These are phyloP conservation scores for Syngnathus acus DNA, from an alignment of 2,797 vertebrate genomes.

Conservation along the genomic window DNA sequence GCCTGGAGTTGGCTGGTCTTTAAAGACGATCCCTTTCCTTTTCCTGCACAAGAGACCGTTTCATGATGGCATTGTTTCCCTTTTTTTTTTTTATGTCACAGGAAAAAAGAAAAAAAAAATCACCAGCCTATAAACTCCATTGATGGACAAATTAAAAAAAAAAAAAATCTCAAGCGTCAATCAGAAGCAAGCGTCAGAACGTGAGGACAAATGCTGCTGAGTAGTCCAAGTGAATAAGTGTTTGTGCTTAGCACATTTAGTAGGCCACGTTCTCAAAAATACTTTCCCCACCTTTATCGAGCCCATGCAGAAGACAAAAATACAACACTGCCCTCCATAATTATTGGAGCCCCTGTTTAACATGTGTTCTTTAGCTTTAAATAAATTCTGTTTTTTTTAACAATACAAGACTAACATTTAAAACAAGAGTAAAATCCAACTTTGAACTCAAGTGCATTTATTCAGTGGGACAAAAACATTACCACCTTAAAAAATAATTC, in stretches of 20 bases:
- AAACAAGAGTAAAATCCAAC: too few species aligned
- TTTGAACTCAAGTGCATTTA: too few species aligned
- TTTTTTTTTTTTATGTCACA: conserved; percentile 41
- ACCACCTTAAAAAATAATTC: too few species aligned
- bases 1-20: conserved; percentile 44
- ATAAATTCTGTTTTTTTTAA: too few species aligned
- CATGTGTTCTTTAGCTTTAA: too few species aligned
- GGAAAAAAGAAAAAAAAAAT: conserved; percentile 28
- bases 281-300: too few species aligned
- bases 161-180: conserved; percentile 21
- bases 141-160: conserved; percentile 35
- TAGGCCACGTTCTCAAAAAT: neutral
- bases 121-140: conserved; percentile 60
- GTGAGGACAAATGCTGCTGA: neutral
- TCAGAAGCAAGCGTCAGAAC: neutral
- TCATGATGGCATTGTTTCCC: conserved; percentile 35
- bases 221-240: neutral
- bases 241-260: neutral
- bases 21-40: conserved; percentile 10
- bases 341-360: too few species aligned
- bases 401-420: too few species aligned
- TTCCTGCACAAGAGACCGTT: conserved; percentile 48
- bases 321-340: too few species aligned
- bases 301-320: too few species aligned
- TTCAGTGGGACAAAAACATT: too few species aligned